These are phyloP conservation scores for Cichladusa arquata DNA, from an alignment of 2,113 vertebrate genomes.

Conservation along the genomic window DNA sequence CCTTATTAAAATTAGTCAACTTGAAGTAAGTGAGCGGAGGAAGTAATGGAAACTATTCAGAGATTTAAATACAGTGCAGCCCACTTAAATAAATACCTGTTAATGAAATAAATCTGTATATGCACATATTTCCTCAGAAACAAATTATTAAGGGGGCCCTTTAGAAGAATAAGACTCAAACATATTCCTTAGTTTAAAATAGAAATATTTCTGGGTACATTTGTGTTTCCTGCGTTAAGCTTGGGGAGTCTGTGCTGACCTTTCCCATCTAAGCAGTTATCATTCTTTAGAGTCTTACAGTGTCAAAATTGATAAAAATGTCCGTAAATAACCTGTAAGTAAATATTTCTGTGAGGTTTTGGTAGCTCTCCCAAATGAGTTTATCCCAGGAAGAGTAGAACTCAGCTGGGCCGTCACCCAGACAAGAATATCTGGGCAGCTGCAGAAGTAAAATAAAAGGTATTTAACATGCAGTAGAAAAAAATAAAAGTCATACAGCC, in stretches of 20 bases:
- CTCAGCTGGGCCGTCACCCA: background rate
- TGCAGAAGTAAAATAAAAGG: slow-evolving; percentile 11
- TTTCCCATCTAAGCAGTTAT: background rate
- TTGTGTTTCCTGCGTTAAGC: slow-evolving; percentile 22
- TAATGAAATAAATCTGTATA: slow-evolving; percentile 81
- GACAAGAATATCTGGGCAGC: background rate
- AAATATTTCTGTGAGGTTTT: background rate
- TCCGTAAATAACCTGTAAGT: slow-evolving; percentile 20
- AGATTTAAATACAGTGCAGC: slow-evolving; percentile 76
- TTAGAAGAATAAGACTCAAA: slow-evolving; percentile 46
- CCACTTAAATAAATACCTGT: slow-evolving; percentile 81
- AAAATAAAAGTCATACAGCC: background rate
- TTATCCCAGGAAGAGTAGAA: background rate
- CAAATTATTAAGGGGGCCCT: slow-evolving; percentile 64
- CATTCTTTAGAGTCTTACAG: background rate
- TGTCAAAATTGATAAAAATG: slow-evolving; percentile 14
- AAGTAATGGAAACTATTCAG: slow-evolving; percentile 79
- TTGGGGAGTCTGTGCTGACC: background rate
- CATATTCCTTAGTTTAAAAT: slow-evolving; percentile 29
- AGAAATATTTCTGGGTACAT: background rate
- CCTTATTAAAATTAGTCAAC: slow-evolving; percentile 86
- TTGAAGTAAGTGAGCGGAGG: slow-evolving; percentile 75
- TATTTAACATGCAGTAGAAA: background rate
- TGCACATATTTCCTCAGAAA: slow-evolving; percentile 71
- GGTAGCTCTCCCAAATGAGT: background rate